Evolutionary conservation across 2,797 vertebrate genomes (phyloP).

Genomic region (Acanthis flammea): DNA sequence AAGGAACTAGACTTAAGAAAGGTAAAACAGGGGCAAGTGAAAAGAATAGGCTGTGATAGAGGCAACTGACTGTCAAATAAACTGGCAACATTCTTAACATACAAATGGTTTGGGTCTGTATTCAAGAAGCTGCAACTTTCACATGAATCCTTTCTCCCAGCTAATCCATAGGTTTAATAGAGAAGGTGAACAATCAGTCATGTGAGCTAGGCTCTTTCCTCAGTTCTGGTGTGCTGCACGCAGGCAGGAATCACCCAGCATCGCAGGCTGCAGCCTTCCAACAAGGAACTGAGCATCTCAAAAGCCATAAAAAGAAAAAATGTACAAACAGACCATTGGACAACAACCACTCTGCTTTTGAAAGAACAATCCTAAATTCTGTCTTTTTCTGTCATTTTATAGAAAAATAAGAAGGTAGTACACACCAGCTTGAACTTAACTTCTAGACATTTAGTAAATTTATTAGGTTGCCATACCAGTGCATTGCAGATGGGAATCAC

Average conservation of each 20-base stretch:
- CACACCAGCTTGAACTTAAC: background rate
- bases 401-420: background rate
- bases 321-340: background rate
- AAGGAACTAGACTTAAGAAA: background rate
- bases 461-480: background rate
- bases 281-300: background rate
- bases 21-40: background rate
- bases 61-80: background rate
- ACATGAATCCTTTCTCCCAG: background rate
- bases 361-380: background rate
- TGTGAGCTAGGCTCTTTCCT: fast-evolving
- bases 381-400: background rate
- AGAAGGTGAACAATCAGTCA: background rate
- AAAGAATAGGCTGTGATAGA: background rate
- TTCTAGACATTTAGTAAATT: background rate
- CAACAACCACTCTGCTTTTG: background rate
- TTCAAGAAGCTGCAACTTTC: background rate
- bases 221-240: fast-evolving
- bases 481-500: background rate
- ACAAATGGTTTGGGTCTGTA: background rate
- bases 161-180: background rate
- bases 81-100: background rate
- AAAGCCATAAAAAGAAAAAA: background rate
- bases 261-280: background rate
- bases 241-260: background rate